phyloP scores from a whole-genome alignment of 2,113 vertebrate species.

The Rhinoderma darwinii region DNA sequence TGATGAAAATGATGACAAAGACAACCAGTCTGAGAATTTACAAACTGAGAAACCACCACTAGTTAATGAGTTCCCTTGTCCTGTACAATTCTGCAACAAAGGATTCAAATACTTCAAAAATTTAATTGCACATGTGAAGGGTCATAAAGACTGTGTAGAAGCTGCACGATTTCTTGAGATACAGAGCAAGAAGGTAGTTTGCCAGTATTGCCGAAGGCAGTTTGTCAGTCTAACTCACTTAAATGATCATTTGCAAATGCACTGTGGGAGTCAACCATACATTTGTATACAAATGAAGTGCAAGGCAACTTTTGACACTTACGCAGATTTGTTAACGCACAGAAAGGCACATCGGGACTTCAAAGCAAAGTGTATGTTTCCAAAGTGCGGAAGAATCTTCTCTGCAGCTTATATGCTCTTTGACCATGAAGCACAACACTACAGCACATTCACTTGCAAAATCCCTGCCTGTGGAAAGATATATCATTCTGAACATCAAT shows the following conservation, averaged over 20 bases:
- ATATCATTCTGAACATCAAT: constrained; percentile 86
- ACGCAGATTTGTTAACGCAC: constrained; percentile 87
- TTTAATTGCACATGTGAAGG: constrained; percentile 89
- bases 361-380: constrained; percentile 95
- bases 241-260: constrained; percentile 95
- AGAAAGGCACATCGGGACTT: constrained; percentile 88
- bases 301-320: constrained; percentile 92
- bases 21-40: constrained; percentile 73
- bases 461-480: constrained; percentile 84
- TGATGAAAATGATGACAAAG: constrained; percentile 76
- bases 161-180: constrained; percentile 94
- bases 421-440: constrained; percentile 96
- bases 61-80: constrained; percentile 87
- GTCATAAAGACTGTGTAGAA: constrained; percentile 90
- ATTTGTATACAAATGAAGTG: constrained; percentile 97
- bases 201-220: constrained; percentile 95
- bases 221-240: constrained; percentile 93
- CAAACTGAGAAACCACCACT: constrained; percentile 68
- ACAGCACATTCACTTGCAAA: constrained; percentile 94
- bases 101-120: constrained; percentile 96
- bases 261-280: constrained; percentile 93
- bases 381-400: constrained; percentile 92
- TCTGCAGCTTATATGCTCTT: constrained; percentile 91
- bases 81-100: constrained; percentile 88
- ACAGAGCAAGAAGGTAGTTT: constrained; percentile 95